Percentiles rank a stretch among this genome's conserved stretches.
phyloP scores from a whole-genome alignment of 2,888 invertebrate species.

The Athalia circularis region DNA sequence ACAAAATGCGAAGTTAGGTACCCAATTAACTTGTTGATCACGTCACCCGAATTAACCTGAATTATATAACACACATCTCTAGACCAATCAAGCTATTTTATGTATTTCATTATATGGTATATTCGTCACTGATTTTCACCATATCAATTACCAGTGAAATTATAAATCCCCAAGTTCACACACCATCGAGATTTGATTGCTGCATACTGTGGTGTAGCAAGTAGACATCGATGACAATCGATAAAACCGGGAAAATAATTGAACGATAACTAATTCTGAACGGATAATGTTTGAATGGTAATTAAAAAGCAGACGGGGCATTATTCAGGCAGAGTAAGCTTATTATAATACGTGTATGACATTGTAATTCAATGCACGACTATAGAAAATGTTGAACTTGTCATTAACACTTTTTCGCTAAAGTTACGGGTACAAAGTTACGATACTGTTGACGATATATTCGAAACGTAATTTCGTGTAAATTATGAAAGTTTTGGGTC shows the following conservation, averaged over 20 bases:
- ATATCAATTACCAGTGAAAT: no score
- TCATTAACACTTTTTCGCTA: neutral
- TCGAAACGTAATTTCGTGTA: no score
- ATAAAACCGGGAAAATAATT: slow-evolving; percentile 6
- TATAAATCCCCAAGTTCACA: no score
- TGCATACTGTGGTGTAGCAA: no score
- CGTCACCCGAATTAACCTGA: slow-evolving; percentile 14
- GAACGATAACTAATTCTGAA: slow-evolving; percentile 4
- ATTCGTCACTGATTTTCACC: neutral
- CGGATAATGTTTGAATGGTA: neutral
- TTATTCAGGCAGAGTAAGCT: neutral
- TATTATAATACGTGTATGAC: neutral
- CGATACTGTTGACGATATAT: neutral
- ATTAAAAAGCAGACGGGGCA: neutral
- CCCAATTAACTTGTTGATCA: slow-evolving; percentile 22
- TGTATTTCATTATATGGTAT: neutral
- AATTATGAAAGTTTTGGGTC: neutral
- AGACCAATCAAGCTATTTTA: no score
- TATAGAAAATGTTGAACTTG: neutral
- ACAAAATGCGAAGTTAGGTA: slow-evolving; percentile 18
- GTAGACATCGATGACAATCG: neutral
- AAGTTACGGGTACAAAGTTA: no score
- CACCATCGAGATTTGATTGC: no score
- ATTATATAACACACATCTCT: neutral
- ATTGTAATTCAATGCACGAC: neutral